Evolutionary conservation across 2,888 invertebrate species (phyloP).

Genomic region (Acanthosepion lycidas): DNA sequence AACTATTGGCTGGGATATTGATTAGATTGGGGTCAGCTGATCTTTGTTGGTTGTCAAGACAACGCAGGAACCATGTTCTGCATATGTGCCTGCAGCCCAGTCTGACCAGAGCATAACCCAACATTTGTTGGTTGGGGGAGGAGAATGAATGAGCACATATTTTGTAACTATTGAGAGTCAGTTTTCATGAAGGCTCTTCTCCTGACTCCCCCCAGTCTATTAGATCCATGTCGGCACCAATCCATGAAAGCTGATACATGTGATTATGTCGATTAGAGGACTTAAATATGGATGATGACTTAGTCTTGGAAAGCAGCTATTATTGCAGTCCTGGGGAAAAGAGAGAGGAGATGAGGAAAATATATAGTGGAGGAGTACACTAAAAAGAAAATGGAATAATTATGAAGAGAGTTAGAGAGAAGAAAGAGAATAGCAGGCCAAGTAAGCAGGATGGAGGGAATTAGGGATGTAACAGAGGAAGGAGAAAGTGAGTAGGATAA

Average conservation of each 20-base stretch:
- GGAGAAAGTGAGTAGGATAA: no score
- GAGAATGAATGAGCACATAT: neutral
- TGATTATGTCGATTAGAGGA: conserved; percentile 21
- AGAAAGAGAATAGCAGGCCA: neutral
- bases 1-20: neutral
- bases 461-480: neutral
- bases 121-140: neutral
- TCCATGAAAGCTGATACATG: neutral
- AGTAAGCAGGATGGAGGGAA: neutral
- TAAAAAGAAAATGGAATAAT: neutral
- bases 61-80: neutral
- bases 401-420: neutral
- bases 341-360: neutral
- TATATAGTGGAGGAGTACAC: neutral
- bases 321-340: neutral
- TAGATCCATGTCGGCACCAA: neutral
- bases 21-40: neutral
- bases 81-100: neutral
- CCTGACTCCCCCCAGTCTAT: neutral
- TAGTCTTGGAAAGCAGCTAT: neutral
- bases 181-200: neutral
- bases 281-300: neutral
- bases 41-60: neutral
- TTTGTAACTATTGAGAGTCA: neutral
- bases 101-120: neutral